Conservation (phyloP, 2,113 vertebrate species). For the Orcinus orca region DNA sequence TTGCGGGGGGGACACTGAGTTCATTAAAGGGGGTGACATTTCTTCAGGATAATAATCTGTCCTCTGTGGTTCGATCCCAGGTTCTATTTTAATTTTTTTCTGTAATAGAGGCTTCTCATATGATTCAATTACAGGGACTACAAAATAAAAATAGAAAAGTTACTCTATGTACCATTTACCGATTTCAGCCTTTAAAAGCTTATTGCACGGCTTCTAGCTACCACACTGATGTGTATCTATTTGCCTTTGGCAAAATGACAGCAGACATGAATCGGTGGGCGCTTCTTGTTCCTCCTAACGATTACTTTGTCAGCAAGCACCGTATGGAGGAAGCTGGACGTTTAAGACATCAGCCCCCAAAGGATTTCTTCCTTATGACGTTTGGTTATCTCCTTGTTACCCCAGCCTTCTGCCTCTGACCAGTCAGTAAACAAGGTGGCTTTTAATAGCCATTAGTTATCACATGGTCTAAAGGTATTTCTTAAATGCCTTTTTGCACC, state of each 20-base stretch:
- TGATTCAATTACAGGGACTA: slow-evolving; percentile 87
- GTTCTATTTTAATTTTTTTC: slow-evolving; percentile 94
- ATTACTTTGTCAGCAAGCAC: neutral
- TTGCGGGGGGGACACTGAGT: slow-evolving; percentile 86
- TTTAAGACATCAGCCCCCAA: neutral
- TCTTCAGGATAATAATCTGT: slow-evolving; percentile 89
- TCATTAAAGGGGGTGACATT: slow-evolving; percentile 91
- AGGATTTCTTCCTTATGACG: neutral
- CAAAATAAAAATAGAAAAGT: slow-evolving; percentile 63
- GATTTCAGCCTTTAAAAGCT: neutral
- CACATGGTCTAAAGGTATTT: neutral
- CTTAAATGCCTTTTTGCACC: neutral
- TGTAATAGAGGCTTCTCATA: slow-evolving; percentile 86
- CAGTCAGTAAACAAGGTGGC: neutral
- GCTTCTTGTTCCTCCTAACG: neutral
- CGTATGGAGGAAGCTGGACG: neutral
- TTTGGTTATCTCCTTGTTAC: neutral
- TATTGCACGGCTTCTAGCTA: neutral
- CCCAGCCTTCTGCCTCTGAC: neutral
- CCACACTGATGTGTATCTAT: neutral
- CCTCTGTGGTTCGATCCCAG: slow-evolving; percentile 83
- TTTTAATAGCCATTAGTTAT: neutral
- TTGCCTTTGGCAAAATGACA: neutral
- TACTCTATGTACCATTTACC: neutral
- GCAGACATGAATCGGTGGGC: neutral